These are phyloP conservation scores for Pterois miles DNA, from an alignment of 2,797 vertebrate genomes.

Conservation along the genomic window DNA sequence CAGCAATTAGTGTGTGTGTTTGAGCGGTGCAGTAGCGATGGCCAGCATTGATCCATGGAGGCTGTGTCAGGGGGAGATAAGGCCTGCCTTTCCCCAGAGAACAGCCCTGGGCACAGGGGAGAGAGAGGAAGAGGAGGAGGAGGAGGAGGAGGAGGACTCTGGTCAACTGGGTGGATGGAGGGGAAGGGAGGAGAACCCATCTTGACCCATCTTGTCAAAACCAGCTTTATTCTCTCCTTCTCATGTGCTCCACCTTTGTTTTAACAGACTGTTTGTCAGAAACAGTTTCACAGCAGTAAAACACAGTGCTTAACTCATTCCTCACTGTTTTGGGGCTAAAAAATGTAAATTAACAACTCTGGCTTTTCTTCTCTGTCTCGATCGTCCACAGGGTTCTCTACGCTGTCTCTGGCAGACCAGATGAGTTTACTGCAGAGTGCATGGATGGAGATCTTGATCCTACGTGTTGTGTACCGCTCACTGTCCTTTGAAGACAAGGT, in stretches of 20 bases:
- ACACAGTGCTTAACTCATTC: not conserved
- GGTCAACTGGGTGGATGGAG: conserved; percentile 63
- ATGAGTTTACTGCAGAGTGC: conserved; percentile 99
- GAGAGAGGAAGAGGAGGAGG: conserved; percentile 41
- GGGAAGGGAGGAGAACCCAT: conserved; percentile 19
- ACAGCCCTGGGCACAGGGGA: conserved; percentile 66
- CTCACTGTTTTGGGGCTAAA: not conserved
- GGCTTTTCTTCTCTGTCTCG: not conserved
- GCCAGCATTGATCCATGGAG: conserved; percentile 85
- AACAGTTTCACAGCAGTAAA: not conserved
- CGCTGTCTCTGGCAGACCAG: conserved; percentile 97
- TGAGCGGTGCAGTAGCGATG: conserved; percentile 75
- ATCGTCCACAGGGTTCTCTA: conserved; percentile 91
- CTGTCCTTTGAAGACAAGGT: conserved; percentile 97
- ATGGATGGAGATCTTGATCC: conserved; percentile 99
- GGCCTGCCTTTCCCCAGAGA: conserved; percentile 80
- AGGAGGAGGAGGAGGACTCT: conserved; percentile 47
- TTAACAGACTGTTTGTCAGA: not conserved
- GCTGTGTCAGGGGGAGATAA: conserved; percentile 87
- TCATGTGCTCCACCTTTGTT: conserved; percentile 8
- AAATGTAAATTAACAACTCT: conserved; percentile 3
- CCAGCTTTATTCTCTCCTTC: conserved; percentile 4
- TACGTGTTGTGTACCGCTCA: conserved; percentile 97
- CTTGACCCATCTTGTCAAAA: conserved; percentile 44
- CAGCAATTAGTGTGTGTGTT: conserved; percentile 70